Percentiles rank a stretch among this genome's conserved stretches.
These are phyloP conservation scores for Drosophila parthenogenetica DNA, from an alignment of 2,888 invertebrate species.

Conservation along the genomic window DNA sequence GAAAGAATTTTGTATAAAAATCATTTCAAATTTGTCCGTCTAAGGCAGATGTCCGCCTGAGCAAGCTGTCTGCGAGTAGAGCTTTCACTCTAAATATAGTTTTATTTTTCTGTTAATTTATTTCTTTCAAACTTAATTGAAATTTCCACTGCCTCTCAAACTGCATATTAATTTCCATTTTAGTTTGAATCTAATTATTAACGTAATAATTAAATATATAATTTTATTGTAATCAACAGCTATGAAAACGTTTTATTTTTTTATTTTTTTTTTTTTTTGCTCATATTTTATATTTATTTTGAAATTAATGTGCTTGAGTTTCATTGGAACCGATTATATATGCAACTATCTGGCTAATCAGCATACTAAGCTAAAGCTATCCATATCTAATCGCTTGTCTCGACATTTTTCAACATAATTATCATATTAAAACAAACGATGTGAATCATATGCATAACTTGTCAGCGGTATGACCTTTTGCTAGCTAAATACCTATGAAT, in stretches of 20 bases:
- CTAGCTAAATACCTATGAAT: background rate
- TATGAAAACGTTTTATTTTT: background rate
- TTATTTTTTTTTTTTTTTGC: background rate
- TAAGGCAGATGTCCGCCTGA: no score
- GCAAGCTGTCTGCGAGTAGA: no score
- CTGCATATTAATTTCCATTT: no score
- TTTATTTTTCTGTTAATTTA: no score
- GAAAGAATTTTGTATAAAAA: no score
- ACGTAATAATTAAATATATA: background rate
- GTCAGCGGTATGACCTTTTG: conserved; percentile 9
- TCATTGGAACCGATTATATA: background rate
- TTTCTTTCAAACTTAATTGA: no score
- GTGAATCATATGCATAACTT: conserved; percentile 16
- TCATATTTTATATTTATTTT: background rate
- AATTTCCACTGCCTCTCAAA: no score
- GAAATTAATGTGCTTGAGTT: conserved; percentile 6
- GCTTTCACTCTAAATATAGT: no score
- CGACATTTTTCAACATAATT: conserved; percentile 11
- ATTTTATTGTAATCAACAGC: background rate
- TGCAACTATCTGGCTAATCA: conserved; percentile 10
- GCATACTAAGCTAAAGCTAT: background rate
- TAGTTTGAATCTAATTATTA: no score
- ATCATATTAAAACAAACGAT: conserved; percentile 9
- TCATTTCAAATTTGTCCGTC: no score
- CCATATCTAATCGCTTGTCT: conserved; percentile 12